These are phyloP conservation scores for Hyposoter didymator DNA, from an alignment of 2,888 invertebrate genomes.

Conservation along the genomic window DNA sequence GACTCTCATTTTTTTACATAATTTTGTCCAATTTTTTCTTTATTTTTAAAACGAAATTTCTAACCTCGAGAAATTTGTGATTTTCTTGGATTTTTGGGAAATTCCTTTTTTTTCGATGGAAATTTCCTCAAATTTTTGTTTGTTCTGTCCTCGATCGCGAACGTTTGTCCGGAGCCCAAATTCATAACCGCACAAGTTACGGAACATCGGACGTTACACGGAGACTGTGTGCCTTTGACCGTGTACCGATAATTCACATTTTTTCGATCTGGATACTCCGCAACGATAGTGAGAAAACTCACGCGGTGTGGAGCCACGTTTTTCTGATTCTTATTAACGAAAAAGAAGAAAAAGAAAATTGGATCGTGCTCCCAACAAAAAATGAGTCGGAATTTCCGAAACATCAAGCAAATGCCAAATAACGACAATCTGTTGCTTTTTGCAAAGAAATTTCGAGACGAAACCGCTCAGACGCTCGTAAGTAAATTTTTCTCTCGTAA, in stretches of 20 bases:
- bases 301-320: background rate
- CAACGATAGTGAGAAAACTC: constrained; percentile 18
- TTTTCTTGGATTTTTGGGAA: too few species aligned
- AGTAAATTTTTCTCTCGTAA: background rate
- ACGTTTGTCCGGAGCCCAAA: background rate
- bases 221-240: constrained; percentile 51
- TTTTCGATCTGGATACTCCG: constrained; percentile 26
- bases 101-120: too few species aligned
- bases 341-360: background rate
- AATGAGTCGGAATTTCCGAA: background rate
- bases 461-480: background rate
- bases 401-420: background rate
- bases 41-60: background rate
- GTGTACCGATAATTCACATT: constrained; percentile 47
- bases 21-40: background rate
- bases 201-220: constrained; percentile 33
- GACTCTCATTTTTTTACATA: background rate
- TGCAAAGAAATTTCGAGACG: background rate
- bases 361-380: background rate
- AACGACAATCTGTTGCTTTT: background rate
- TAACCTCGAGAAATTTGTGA: too few species aligned
- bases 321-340: background rate
- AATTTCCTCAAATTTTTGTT: too few species aligned
- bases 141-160: too few species aligned
- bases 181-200: background rate